Conservation (phyloP, 2,888 invertebrate species). For the Orchesellides sinensis region DNA sequence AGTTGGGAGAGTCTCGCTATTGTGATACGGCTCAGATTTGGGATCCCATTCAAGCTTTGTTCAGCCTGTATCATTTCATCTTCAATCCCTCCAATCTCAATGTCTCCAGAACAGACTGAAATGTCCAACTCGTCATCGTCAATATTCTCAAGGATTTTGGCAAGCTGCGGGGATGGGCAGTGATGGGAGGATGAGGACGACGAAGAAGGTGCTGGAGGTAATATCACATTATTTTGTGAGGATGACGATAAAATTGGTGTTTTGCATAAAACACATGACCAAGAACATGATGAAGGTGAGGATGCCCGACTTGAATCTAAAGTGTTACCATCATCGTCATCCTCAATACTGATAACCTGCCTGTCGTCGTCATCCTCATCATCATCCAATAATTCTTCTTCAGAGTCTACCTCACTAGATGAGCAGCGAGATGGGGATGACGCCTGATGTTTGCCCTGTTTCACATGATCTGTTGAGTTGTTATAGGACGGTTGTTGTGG, state of each 20-base stretch:
- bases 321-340: constrained; percentile 43
- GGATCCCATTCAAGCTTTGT: constrained; percentile 7
- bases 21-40: constrained; percentile 27
- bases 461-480: neutral
- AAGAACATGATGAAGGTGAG: neutral
- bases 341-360: constrained; percentile 47
- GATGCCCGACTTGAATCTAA: constrained; percentile 4
- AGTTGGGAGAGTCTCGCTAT: constrained; percentile 50
- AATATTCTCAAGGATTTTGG: constrained; percentile 69
- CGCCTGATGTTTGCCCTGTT: too few relatives aligned
- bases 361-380: constrained; percentile 57
- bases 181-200: constrained; percentile 37
- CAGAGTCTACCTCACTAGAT: constrained; percentile 35
- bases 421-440: neutral
- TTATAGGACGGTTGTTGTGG: neutral
- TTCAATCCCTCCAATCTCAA: constrained; percentile 74
- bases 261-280: constrained; percentile 60
- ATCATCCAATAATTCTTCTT: constrained; percentile 33
- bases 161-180: constrained; percentile 60
- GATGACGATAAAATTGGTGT: constrained; percentile 32
- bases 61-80: constrained; percentile 70
- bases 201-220: constrained; percentile 21
- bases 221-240: too few relatives aligned
- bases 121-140: constrained; percentile 72
- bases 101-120: constrained; percentile 72